Base-by-base conservation (phyloP, 2,113 vertebrate genomes). In the Stigmatopora nigra region DNA sequence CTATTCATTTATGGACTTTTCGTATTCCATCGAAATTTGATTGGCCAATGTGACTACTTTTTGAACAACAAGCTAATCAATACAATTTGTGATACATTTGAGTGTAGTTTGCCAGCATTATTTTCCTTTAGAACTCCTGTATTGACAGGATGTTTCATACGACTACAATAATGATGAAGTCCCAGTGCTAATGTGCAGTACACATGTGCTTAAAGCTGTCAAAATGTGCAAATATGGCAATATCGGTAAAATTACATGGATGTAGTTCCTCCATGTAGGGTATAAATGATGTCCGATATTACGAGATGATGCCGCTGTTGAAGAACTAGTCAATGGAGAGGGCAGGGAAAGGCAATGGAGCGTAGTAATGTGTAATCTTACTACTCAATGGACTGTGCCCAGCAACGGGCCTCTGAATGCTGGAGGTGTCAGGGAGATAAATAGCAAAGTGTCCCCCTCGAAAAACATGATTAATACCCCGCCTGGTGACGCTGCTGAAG, bases 381-480 rank as follows among this genome's bases (percentile, higher is more conserved):
- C 94, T 96, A 97, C 93, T 96, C 97, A 98, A 97, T 99, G 96
- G 97, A 90, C 96, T 98, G 97, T 97, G 93, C 93, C 93, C 93
- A 81, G 94, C 93, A 92, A 92, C 88, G 92, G 91, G 91, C 91
- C 91, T 92, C 93, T 93, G 91, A 92, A 94, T 88, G 91, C 94
- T 94, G 91, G 88, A 97, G 91, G 92, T 99, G 97, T 98, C 96
- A 99, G 92, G 86, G 96, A 99, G 97, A 98, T 98, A 95, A 99
- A 98, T 99, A 97, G 97, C 94, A 83, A 88, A 94, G 94, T 95
- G 94, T 98, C 96, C 96, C 94, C 92, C 93, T 97, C 94, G 87
- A 98, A 96, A 98, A 99, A 98, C 95, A 99, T 99, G 97, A 99
- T 99, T 99, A 98, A 99, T 99, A 94, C 94, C 92, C 90, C 93